Conservation (phyloP, 1,140 invertebrate species). For the Hesperophylax magnus region DNA sequence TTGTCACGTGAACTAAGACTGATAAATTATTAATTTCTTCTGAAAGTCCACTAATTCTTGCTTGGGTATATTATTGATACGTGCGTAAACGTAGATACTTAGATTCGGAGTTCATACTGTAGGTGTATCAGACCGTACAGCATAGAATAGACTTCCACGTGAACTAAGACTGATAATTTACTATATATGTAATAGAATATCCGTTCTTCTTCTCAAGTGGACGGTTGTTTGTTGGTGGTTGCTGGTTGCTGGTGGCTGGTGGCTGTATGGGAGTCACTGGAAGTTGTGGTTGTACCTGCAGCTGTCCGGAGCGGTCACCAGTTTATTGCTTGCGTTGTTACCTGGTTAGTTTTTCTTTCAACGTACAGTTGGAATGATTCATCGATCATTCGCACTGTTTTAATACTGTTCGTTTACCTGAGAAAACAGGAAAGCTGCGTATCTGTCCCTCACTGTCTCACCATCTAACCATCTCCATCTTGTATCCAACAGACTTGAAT, state of each 20-base stretch:
- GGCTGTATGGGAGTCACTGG: too few species aligned
- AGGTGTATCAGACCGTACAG: too few species aligned
- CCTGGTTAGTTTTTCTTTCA: slow-evolving; percentile 7
- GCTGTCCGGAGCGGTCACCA: slow-evolving; percentile 1
- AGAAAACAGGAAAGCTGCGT: background rate
- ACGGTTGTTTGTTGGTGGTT: background rate
- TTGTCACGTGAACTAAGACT: too few species aligned
- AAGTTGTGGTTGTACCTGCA: background rate
- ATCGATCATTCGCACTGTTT: slow-evolving; percentile 5
- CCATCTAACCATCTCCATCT: too few species aligned
- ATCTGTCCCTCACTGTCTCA: background rate
- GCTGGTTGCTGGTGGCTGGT: too few species aligned
- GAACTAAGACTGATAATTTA: too few species aligned
- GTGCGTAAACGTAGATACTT: too few species aligned
- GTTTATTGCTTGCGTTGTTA: slow-evolving; percentile 8
- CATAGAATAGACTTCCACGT: too few species aligned
- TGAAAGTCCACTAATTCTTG: background rate
- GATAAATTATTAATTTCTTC: too few species aligned
- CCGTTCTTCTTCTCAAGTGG: background rate
- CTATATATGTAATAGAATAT: too few species aligned
- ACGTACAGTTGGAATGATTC: slow-evolving; percentile 24
- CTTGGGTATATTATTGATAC: too few species aligned
- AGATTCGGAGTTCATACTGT: too few species aligned
- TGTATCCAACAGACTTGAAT: background rate
- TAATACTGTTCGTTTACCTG: background rate